These are phyloP conservation scores for Anoplophora glabripennis DNA, from an alignment of 1,140 invertebrate genomes.

Conservation along the genomic window DNA sequence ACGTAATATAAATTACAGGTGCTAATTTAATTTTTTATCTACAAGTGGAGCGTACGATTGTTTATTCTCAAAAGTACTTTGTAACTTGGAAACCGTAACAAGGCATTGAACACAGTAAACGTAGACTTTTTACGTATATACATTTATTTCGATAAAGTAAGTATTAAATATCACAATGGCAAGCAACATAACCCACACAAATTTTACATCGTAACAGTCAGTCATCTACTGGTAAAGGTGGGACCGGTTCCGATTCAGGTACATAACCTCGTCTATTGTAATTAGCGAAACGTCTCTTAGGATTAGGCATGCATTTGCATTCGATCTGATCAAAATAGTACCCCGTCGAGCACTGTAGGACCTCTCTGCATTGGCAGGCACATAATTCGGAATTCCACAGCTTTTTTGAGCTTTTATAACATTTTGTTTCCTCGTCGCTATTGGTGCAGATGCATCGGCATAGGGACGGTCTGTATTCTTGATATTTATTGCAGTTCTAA, in stretches of 20 bases:
- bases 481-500: constrained; percentile 59
- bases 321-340: constrained; percentile 57
- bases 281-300: constrained; percentile 16
- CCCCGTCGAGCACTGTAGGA: constrained; percentile 58
- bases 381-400: constrained; percentile 61
- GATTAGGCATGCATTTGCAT: constrained; percentile 55
- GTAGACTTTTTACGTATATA: constrained; percentile 1
- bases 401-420: constrained; percentile 52
- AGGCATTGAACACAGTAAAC: not conserved
- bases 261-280: not conserved
- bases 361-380: constrained; percentile 56
- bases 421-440: constrained; percentile 58
- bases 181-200: not conserved
- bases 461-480: constrained; percentile 55
- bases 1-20: no score
- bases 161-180: constrained; percentile 7
- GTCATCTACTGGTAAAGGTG: not conserved
- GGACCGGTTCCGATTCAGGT: not conserved
- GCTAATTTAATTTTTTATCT: no score
- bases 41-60: no score
- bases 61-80: no score
- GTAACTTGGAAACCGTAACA: no score
- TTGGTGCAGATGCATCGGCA: constrained; percentile 63
- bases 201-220: not conserved
- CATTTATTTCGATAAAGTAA: not conserved